Conservation (phyloP, 2,797 vertebrate species). For the Oophaga sylvatica region DNA sequence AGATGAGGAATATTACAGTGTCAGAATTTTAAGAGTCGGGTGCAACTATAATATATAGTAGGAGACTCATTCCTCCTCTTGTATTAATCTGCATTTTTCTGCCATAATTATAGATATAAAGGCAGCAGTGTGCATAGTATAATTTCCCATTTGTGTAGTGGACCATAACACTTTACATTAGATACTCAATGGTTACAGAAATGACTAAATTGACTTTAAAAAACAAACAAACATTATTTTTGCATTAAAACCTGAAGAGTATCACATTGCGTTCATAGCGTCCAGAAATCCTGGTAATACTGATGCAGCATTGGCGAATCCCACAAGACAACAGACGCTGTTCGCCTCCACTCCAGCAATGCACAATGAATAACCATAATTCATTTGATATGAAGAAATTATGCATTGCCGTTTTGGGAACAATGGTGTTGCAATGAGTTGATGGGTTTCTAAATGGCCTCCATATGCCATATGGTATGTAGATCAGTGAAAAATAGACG, state of each 20-base stretch:
- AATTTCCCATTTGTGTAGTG: slow-evolving; percentile 5
- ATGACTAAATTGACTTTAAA: background rate
- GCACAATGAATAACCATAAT: slow-evolving; percentile 45
- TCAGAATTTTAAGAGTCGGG: background rate
- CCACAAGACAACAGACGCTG: slow-evolving; percentile 17
- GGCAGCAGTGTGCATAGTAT: background rate
- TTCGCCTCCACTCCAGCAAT: slow-evolving; percentile 41
- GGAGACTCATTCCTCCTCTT: background rate
- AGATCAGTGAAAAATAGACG: slow-evolving; percentile 54
- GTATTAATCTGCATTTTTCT: background rate
- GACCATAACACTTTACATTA: slow-evolving; percentile 1
- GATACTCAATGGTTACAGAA: background rate
- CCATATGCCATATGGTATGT: slow-evolving; percentile 61
- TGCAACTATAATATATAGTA: background rate
- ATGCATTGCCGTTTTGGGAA: slow-evolving; percentile 46
- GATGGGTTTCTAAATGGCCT: slow-evolving; percentile 60
- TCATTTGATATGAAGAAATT: slow-evolving; percentile 50
- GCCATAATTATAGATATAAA: background rate
- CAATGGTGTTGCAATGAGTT: slow-evolving; percentile 57
- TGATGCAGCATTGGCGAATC: background rate
- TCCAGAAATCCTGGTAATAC: background rate
- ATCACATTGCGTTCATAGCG: slow-evolving; percentile 7
- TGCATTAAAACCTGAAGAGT: slow-evolving; percentile 14
- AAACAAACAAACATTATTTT: background rate
- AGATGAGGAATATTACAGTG: background rate